Percentiles rank a stretch among this genome's conserved stretches.
These are phyloP conservation scores for Apodemia duryi DNA, from an alignment of 2,888 invertebrate species.

Conservation along the genomic window DNA sequence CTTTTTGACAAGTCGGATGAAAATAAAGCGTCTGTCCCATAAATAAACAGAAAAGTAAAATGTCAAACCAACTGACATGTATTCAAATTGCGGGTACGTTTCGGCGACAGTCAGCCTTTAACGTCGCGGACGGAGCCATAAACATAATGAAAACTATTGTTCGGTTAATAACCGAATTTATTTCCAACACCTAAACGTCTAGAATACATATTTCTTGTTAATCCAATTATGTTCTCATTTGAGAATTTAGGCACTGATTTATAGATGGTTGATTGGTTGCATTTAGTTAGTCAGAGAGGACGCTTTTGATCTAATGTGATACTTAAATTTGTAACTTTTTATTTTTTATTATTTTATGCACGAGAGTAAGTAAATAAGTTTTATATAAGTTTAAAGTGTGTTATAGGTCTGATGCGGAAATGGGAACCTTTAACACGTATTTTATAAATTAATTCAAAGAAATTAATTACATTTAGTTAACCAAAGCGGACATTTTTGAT, in stretches of 20 bases:
- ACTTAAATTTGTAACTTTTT: too few relatives aligned
- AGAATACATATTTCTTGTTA: conserved; percentile 6
- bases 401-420: too few relatives aligned
- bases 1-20: background rate
- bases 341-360: too few relatives aligned
- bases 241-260: background rate
- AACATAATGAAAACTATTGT: conserved; percentile 3
- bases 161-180: conserved; percentile 9
- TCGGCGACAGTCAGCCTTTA: conserved; percentile 8
- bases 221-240: background rate
- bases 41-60: conserved; percentile 5
- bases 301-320: too few relatives aligned
- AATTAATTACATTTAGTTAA: too few relatives aligned
- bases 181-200: conserved; percentile 10
- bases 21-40: background rate
- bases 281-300: background rate
- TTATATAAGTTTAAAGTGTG: too few relatives aligned
- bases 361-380: too few relatives aligned
- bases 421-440: too few relatives aligned
- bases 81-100: background rate
- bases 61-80: conserved; percentile 1
- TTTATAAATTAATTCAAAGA: too few relatives aligned
- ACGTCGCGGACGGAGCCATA: background rate
- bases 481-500: too few relatives aligned
- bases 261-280: background rate